Conservation (phyloP, 2,888 invertebrate species). For the Alcis repandata region DNA sequence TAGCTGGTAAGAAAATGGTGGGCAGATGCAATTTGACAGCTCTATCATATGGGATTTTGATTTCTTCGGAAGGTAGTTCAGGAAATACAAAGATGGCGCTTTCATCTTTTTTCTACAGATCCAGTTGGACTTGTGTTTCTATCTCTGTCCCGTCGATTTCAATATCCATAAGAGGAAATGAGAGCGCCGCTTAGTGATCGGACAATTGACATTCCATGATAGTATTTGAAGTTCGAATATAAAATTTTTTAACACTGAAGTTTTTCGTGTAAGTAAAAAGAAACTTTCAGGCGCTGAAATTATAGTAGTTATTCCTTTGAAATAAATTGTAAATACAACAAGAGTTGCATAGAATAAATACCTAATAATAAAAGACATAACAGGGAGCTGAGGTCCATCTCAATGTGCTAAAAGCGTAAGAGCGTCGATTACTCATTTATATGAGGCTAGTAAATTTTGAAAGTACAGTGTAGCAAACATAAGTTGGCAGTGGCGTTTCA, state of each 20-base stretch:
- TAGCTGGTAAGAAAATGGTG: too few relatives aligned
- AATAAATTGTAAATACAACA: conserved; percentile 24
- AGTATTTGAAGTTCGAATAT: conserved; percentile 3
- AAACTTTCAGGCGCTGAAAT: background rate
- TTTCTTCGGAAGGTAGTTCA: too few relatives aligned
- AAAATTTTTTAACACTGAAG: background rate
- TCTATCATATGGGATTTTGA: too few relatives aligned
- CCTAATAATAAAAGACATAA: conserved; percentile 20
- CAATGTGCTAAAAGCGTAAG: conserved; percentile 23
- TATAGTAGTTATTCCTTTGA: conserved; percentile 5
- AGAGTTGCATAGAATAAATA: background rate
- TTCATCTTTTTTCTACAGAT: background rate
- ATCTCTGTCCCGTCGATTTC: background rate
- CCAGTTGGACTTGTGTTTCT: background rate
- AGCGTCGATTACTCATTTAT: conserved; percentile 16
- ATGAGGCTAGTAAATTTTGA: conserved; percentile 28
- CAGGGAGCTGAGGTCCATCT: conserved; percentile 35
- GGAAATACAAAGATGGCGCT: too few relatives aligned
- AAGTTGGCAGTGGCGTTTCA: too few relatives aligned
- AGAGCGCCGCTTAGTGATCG: background rate
- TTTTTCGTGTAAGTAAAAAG: background rate
- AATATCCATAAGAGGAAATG: background rate
- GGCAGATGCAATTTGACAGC: too few relatives aligned
- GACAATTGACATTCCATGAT: conserved; percentile 17
- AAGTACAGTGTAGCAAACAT: too few relatives aligned